Evolutionary conservation across 2,797 vertebrate genomes (phyloP), one percentile per base, ranked within the genome.

Genomic region (Acipenser oxyrinchus): DNA sequence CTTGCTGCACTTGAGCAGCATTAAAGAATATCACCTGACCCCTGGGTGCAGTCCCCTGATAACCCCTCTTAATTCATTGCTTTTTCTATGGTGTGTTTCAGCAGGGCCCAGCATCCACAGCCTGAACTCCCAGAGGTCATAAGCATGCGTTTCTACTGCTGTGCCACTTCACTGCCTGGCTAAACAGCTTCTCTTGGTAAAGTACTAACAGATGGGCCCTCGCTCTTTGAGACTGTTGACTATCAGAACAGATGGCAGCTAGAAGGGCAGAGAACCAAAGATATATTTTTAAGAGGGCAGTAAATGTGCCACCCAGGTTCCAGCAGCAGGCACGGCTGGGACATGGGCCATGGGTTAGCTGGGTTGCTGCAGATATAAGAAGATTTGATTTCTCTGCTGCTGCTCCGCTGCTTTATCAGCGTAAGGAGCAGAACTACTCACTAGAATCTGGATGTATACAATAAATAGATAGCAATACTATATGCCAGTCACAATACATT

Each of bases 131-230:
- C 71, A 63, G 71, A 68, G 72, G 74, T 76, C 75, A 68, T 79
- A 75, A 76, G 59, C 61, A 67, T 65, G 64, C 62, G 66, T 66
- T 75, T 77, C 72, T 71, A 67, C 68, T 57, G 82, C 86, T 86
- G 85, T 87, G 76, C 85, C 84, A 87, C 87, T 90, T 89, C 82
- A 86, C 76, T 87, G 81, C 80, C 84, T 84, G 86, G 87, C 86
- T 85, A 90, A 88, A 87, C 48, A 84, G 84, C 83, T 86, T 87
- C 82, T 86, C 68, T 72, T 87, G 75, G 78, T 79, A 83, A 87
- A 86, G 86, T 86, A 84, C 88, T 89, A 90, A 89, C 90, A 92
- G 90, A 92, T 92, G 91, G 90, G 79, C 77, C 81, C 86, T 84
- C 82, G 86, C 81, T 87, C 84, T 84, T 81, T 66, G 81, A 89